phyloP scores from a whole-genome alignment of 2,888 invertebrate genomes.

The Willowsia nigromaculata region DNA sequence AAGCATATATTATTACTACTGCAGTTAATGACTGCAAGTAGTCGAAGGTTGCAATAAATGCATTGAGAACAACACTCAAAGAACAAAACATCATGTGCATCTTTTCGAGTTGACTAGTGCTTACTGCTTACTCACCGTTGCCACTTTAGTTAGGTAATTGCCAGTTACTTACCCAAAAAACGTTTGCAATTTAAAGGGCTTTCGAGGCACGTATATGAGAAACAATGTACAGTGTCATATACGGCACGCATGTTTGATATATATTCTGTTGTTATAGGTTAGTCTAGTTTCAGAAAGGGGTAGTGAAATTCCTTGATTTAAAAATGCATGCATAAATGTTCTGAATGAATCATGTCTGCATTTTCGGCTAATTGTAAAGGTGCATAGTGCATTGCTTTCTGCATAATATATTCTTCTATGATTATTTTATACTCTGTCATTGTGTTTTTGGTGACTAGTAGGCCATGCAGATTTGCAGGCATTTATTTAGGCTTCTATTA shows the following conservation, averaged over 20 bases:
- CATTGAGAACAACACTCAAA: constrained; percentile 28
- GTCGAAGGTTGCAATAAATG: constrained; percentile 27
- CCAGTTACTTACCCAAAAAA: background rate
- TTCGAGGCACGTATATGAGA: background rate
- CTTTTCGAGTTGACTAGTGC: background rate
- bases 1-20: constrained; percentile 23
- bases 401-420: background rate
- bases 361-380: background rate
- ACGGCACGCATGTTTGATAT: background rate
- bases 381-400: background rate
- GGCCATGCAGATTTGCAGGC: background rate
- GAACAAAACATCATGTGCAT: background rate
- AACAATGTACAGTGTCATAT: background rate
- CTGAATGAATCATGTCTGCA: background rate
- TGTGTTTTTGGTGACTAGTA: background rate
- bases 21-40: constrained; percentile 31
- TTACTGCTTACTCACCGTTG: background rate
- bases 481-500: no score
- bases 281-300: constrained; percentile 40
- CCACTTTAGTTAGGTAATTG: background rate
- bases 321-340: background rate
- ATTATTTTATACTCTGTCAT: no score
- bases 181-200: background rate
- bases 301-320: constrained; percentile 43
- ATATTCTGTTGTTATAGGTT: background rate